Evolutionary conservation across 2,113 vertebrate species (phyloP), one percentile per base, ranked within the genome.

Genomic region (Lonchura striata): DNA sequence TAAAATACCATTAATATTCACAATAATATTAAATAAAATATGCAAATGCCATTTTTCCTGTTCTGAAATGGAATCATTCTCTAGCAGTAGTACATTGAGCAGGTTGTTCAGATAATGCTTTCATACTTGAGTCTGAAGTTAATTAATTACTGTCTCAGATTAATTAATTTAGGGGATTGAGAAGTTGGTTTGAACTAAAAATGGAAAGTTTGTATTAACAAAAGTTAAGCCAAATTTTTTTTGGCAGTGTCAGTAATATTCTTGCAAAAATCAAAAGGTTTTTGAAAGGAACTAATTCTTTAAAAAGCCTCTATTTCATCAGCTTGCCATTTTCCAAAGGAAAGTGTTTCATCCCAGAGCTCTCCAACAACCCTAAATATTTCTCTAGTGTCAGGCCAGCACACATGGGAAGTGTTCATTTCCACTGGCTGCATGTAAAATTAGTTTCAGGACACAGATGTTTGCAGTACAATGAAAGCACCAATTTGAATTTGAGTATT

Each of bases 351-450:
- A 94, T 91, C 82, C 57, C n/a, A 50, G 60, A 25, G 6, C 54
- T 89, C 59, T 94, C 78, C 79, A 91, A 82, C 33, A 87, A 54
- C 24, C 82, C 93, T 86, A 70, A 94, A 81, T 68, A 88, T 95
- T 96, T 95, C 92, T 97, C 90, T 95, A 92, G 93, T 94, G 84
- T 94, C 70, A 85, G 94, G 82, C 95, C 94, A 97, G 87, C 93
- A 94, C 96, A 97, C 68, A 80, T 95, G 94, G 94, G 95, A 95
- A 95, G 79, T 81, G 90, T 94, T 91, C 93, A 71, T 96, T 97
- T 95, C 90, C 71, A 93, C 78, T 93, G 75, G n/a, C 85, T 94
- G 87, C 59, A 83, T 66, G 35, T 93, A 91, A 95, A 90, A 94
- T 61, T 60, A 47, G 47, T 92, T 95, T 95, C 79, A 93, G 92